Percentiles rank a stretch among this genome's conserved stretches.
Evolutionary conservation across 2,113 vertebrate species (phyloP).

Genomic region (Grantiella picta): DNA sequence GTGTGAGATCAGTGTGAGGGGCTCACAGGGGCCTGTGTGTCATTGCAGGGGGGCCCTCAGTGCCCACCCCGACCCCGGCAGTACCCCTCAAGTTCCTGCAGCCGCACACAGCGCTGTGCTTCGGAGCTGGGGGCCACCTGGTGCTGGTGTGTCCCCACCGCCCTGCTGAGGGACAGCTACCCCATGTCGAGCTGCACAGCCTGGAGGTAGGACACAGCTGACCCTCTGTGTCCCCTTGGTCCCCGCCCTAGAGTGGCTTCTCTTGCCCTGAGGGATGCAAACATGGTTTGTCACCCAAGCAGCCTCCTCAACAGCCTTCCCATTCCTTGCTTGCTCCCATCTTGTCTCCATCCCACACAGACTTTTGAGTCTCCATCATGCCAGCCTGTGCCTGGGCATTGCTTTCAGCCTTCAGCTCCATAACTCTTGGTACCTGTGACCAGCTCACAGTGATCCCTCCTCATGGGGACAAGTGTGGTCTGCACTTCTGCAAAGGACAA

Average conservation of each 20-base stretch:
- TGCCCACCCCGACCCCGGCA: not conserved
- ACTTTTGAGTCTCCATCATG: rapidly evolving
- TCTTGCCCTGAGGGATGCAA: not conserved
- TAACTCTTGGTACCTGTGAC: not conserved
- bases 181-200: constrained; percentile 82
- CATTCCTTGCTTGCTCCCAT: rapidly evolving
- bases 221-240: rapidly evolving
- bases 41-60: not conserved
- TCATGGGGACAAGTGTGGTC: not conserved
- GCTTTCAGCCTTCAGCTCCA: not conserved
- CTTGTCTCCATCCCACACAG: not conserved
- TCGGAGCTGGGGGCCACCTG: constrained; percentile 86
- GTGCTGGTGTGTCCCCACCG: constrained; percentile 70
- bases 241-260: not conserved
- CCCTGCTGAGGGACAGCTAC: constrained; percentile 68
- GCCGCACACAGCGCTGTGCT: constrained; percentile 78
- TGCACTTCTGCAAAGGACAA: not conserved
- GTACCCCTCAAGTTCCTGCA: constrained; percentile 77
- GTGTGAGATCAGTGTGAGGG: not conserved
- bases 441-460: not conserved
- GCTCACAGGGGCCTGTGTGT: not conserved
- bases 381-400: not conserved
- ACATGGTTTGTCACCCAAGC: rapidly evolving
- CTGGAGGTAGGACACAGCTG: constrained; percentile 77
- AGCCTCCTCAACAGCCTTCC: not conserved